Evolutionary conservation across 2,888 invertebrate genomes (phyloP).

Genomic region (Chrysolina americana): DNA sequence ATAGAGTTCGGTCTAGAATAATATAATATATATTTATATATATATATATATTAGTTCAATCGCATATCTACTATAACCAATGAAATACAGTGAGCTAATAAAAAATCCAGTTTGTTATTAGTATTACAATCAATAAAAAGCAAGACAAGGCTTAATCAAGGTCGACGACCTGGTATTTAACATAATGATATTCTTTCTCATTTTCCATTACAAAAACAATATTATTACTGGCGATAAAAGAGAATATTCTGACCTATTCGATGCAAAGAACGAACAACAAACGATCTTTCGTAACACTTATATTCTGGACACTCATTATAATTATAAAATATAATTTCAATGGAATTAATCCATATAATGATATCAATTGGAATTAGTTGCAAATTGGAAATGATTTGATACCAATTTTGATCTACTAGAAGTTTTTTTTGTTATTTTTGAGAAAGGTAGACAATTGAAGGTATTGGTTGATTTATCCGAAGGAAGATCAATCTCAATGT

Average conservation of each 20-base stretch:
- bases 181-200: constrained; percentile 24
- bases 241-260: constrained; percentile 8
- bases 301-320: neutral
- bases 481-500: neutral
- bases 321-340: neutral
- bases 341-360: neutral
- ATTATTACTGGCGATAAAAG: constrained; percentile 19
- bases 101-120: neutral
- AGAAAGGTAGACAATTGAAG: too few species aligned
- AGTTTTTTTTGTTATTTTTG: neutral
- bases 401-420: neutral
- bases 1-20: too few species aligned
- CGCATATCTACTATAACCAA: neutral
- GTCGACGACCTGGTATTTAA: constrained; percentile 29
- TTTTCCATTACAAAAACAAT: constrained; percentile 21
- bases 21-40: too few species aligned
- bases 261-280: constrained; percentile 3
- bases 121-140: constrained; percentile 24
- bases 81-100: neutral
- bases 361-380: neutral
- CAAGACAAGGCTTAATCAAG: constrained; percentile 24
- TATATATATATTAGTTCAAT: neutral
- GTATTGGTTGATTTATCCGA: too few species aligned
- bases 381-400: neutral
- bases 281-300: neutral